Evolutionary conservation across 2,888 invertebrate genomes (phyloP).

Genomic region (Lasiommata megera): DNA sequence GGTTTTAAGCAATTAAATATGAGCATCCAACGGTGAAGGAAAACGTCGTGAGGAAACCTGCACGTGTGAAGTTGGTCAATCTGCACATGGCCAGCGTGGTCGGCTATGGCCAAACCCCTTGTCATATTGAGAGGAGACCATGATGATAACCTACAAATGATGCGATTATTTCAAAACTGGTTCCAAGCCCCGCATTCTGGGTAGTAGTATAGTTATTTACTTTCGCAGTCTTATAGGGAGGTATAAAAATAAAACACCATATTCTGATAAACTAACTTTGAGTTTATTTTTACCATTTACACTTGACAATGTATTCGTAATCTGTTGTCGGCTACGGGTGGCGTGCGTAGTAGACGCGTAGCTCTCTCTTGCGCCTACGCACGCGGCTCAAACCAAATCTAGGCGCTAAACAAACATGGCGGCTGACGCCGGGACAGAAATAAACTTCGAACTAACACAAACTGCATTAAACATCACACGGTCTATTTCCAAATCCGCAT

Average conservation of each 20-base stretch:
- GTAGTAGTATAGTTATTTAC: too few relatives aligned
- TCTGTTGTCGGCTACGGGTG: conserved; percentile 78
- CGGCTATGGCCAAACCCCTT: too few relatives aligned
- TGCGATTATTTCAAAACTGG: too few relatives aligned
- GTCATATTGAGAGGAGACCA: too few relatives aligned
- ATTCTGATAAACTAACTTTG: conserved; percentile 82
- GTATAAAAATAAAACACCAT: conserved; percentile 70
- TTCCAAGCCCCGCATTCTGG: too few relatives aligned
- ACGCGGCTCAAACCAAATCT: conserved; percentile 41
- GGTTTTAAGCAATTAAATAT: too few relatives aligned
- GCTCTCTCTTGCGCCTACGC: conserved; percentile 59
- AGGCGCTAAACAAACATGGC: conserved; percentile 26
- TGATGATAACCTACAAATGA: too few relatives aligned
- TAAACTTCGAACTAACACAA: conserved; percentile 44
- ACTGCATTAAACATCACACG: conserved; percentile 48
- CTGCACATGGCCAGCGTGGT: too few relatives aligned
- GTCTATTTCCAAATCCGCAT: conserved; percentile 50
- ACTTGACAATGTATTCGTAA: conserved; percentile 82
- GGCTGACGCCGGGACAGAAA: conserved; percentile 34
- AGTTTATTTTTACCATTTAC: conserved; percentile 83
- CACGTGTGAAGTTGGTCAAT: too few relatives aligned
- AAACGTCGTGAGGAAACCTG: too few relatives aligned
- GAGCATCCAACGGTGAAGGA: too few relatives aligned
- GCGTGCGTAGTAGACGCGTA: conserved; percentile 69
- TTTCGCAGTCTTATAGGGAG: conserved; percentile 23